Conservation (phyloP, 2,888 invertebrate genomes). For the Polyommatus iphigenia region DNA sequence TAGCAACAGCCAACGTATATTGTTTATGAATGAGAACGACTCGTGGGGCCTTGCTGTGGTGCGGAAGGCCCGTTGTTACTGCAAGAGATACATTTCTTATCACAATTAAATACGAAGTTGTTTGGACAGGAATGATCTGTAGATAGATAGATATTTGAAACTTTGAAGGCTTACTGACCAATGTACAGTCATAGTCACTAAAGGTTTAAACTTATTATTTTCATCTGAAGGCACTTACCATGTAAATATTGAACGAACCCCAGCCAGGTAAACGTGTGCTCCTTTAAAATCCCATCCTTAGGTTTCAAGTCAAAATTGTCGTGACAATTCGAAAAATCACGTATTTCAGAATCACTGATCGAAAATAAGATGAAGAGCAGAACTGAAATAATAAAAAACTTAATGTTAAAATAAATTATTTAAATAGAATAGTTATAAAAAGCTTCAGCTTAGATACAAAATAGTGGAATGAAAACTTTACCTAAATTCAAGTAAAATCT, state of each 20-base stretch:
- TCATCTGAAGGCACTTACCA: slow-evolving; percentile 47
- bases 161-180: no score
- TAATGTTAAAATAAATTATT: background rate
- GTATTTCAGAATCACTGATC: background rate
- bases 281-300: slow-evolving; percentile 60
- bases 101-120: no score
- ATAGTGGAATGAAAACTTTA: background rate
- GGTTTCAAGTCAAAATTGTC: slow-evolving; percentile 63
- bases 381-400: background rate
- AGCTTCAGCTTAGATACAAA: background rate
- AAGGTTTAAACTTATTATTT: no score
- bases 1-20: slow-evolving; percentile 62
- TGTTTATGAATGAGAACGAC: slow-evolving; percentile 64
- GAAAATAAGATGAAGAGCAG: background rate
- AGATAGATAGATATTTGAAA: no score
- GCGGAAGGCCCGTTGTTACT: slow-evolving; percentile 61
- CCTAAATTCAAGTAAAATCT: background rate
- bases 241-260: slow-evolving; percentile 66
- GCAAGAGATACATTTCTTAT: background rate
- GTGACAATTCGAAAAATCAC: slow-evolving; percentile 62
- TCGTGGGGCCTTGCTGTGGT: slow-evolving; percentile 64
- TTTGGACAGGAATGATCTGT: no score
- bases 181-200: no score
- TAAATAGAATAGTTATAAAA: no score
- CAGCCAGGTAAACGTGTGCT: slow-evolving; percentile 64